phyloP scores from a whole-genome alignment of 1,140 invertebrate species.

The Mamestra configurata region DNA sequence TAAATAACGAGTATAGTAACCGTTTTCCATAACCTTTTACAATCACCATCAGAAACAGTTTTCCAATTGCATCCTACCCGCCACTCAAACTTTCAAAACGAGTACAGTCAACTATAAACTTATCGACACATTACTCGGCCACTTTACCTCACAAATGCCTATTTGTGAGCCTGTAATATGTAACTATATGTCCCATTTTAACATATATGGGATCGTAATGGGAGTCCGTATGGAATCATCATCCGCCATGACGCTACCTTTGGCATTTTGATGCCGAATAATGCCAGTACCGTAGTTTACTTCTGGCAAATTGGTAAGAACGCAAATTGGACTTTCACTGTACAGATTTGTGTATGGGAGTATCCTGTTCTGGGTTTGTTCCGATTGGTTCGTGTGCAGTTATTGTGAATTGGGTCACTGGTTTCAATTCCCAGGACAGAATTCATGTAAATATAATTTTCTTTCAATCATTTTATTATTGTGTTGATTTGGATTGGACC shows the following conservation, averaged over 20 bases:
- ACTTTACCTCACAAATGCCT: constrained; percentile 10
- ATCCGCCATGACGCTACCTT: constrained; percentile 16
- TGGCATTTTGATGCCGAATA: constrained; percentile 36
- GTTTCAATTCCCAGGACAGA: neutral
- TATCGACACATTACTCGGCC: constrained; percentile 8
- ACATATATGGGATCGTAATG: constrained; percentile 20
- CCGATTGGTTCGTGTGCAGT: neutral
- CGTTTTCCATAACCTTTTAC: constrained; percentile 11
- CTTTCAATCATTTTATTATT: too few species aligned
- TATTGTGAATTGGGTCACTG: neutral
- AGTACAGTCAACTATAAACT: constrained; percentile 22
- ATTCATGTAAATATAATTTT: neutral
- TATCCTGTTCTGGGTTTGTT: neutral
- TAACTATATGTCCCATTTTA: constrained; percentile 33
- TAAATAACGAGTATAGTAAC: neutral
- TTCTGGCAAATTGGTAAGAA: constrained; percentile 24
- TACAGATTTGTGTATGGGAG: neutral
- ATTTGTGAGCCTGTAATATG: constrained; percentile 20
- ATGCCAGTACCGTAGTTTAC: constrained; percentile 30
- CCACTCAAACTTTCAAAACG: constrained; percentile 24
- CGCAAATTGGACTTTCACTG: constrained; percentile 38
- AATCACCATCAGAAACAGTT: neutral
- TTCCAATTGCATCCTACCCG: neutral
- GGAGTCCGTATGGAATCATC: constrained; percentile 39
- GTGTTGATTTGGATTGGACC: neutral